These are phyloP conservation scores for Ophioderma brevispina DNA, from an alignment of 35 echinoderm and acorn worm genomes.

Conservation along the genomic window DNA sequence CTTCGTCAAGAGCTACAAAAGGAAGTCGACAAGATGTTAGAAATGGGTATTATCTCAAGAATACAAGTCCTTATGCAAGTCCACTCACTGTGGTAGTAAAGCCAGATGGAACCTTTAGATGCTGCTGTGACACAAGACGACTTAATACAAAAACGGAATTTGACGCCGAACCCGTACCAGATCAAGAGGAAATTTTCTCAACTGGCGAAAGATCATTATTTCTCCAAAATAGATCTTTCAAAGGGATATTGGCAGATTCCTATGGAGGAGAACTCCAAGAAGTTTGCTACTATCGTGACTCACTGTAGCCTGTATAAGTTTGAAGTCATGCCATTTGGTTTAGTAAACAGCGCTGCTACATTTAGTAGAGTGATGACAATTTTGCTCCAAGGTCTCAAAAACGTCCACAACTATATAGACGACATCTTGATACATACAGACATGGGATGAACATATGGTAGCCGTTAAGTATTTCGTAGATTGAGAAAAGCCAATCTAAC, in stretches of 20 bases:
- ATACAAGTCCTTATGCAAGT: too few species aligned
- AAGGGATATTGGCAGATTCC: conserved; percentile 71
- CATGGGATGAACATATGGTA: not conserved
- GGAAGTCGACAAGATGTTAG: conserved; percentile 53
- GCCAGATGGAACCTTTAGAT: conserved; percentile 34
- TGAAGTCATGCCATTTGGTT: not conserved
- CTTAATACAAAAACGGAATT: conserved; percentile 34
- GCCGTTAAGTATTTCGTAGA: not conserved
- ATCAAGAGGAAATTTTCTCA: conserved; percentile 39
- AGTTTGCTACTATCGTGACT: not conserved
- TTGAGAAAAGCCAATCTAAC: conserved; percentile 21
- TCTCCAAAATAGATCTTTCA: conserved; percentile 57
- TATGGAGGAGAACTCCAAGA: conserved; percentile 4
- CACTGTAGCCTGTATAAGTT: not conserved
- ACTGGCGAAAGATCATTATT: conserved; percentile 15
- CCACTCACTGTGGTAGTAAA: conserved; percentile 34
- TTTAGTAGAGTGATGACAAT: not conserved
- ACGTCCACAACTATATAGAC: conserved; percentile 8
- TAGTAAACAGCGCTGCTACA: too few species aligned
- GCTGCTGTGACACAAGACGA: conserved; percentile 32
- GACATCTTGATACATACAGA: conserved; percentile 15
- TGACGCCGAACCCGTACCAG: too few species aligned
- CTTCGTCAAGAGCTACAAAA: not conserved
- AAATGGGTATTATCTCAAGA: too few species aligned
- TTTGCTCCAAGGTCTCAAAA: not conserved